Evolutionary conservation across 2,113 vertebrate species (phyloP).

Genomic region (Bufo gargarizans): DNA sequence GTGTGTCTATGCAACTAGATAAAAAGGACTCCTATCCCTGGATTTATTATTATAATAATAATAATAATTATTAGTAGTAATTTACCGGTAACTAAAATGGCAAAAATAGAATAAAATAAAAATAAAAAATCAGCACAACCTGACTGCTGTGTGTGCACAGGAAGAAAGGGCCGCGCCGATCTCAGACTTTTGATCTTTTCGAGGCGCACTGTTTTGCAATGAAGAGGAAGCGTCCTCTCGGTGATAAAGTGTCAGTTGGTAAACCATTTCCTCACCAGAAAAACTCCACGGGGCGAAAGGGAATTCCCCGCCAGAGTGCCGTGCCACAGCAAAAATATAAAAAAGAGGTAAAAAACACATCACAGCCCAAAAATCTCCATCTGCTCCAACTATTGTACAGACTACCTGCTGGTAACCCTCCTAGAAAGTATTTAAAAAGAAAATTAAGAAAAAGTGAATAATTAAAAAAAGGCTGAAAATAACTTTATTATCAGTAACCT

Average conservation of each 20-base stretch:
- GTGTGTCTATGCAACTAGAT: too few relatives aligned
- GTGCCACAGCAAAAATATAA: conserved; percentile 38
- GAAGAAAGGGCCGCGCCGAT: conserved; percentile 17
- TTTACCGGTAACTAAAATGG: background rate
- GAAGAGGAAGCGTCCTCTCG: conserved; percentile 65
- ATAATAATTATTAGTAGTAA: too few relatives aligned
- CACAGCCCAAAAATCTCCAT: background rate
- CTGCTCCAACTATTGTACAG: background rate
- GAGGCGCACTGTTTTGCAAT: conserved; percentile 61
- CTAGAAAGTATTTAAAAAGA: too few relatives aligned
- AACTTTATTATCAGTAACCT: too few relatives aligned
- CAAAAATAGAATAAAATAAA: background rate
- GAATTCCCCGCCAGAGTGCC: conserved; percentile 69
- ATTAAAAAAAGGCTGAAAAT: too few relatives aligned
- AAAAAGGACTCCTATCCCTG: too few relatives aligned
- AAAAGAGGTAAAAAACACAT: background rate
- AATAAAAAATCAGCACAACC: background rate
- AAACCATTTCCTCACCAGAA: conserved; percentile 70
- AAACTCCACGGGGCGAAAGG: conserved; percentile 70
- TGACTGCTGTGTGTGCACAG: background rate
- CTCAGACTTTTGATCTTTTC: background rate
- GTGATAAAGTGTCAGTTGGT: conserved; percentile 65
- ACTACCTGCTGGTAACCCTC: too few relatives aligned
- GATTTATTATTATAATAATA: too few relatives aligned
- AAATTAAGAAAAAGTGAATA: too few relatives aligned